Conservation (phyloP, 2,888 invertebrate genomes). For the Lasius fuliginosus region DNA sequence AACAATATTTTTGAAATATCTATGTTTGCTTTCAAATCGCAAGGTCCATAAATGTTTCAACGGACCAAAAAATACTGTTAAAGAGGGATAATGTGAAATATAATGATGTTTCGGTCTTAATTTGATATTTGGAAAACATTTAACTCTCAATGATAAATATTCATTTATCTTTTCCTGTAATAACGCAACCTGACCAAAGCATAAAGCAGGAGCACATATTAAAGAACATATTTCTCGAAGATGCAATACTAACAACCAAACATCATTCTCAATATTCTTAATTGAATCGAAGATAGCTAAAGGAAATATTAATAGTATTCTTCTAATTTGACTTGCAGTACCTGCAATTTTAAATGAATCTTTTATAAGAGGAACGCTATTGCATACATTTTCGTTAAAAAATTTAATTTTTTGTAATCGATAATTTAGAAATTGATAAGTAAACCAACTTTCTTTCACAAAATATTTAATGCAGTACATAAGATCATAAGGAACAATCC, state of each 20-base stretch:
- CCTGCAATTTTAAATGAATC: conserved; percentile 9
- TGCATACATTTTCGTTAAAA: background rate
- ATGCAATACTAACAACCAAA: conserved; percentile 24
- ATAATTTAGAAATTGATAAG: conserved; percentile 9
- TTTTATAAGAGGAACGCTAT: background rate
- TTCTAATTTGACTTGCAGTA: conserved; percentile 22
- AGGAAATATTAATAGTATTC: conserved; percentile 31
- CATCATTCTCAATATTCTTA: conserved; percentile 22
- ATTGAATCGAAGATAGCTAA: conserved; percentile 32
- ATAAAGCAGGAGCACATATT: conserved; percentile 5
- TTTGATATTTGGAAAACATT: conserved; percentile 43
- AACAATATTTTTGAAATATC: conserved; percentile 38
- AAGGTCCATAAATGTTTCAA: conserved; percentile 41
- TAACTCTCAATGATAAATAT: conserved; percentile 32
- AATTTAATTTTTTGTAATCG: conserved; percentile 15
- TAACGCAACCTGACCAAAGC: conserved; percentile 15
- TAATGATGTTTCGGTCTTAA: conserved; percentile 41
- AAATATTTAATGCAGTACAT: conserved; percentile 65
- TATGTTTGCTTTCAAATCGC: conserved; percentile 36
- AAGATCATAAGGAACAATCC: conserved; percentile 66
- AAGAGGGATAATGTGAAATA: conserved; percentile 33
- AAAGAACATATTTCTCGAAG: conserved; percentile 43
- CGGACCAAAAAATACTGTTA: conserved; percentile 29
- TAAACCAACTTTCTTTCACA: conserved; percentile 29
- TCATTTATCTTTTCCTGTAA: conserved; percentile 40